Conservation (phyloP, 2,888 invertebrate genomes). For the Drosophila helvetica region DNA sequence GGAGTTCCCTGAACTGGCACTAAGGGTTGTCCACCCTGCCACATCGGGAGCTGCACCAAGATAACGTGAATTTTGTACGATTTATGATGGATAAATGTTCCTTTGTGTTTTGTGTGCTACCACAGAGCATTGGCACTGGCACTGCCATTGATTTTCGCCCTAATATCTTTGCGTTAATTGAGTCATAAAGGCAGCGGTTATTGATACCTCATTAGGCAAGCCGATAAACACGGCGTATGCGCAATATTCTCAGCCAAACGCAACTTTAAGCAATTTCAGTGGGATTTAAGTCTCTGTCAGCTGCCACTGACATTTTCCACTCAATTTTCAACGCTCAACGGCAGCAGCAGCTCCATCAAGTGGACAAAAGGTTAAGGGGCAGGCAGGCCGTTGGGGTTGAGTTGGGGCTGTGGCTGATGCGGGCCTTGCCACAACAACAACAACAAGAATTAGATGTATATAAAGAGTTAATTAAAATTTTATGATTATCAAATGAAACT, state of each 20-base stretch:
- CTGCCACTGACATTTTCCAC: constrained; percentile 39
- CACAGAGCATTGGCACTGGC: background rate
- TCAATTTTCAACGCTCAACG: constrained; percentile 30
- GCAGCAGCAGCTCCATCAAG: constrained; percentile 9
- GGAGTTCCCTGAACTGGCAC: constrained; percentile 58
- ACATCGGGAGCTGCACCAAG: constrained; percentile 11
- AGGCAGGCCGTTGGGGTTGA: constrained; percentile 14
- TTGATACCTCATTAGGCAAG: constrained; percentile 73
- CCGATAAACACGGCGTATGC: constrained; percentile 63
- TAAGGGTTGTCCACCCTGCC: constrained; percentile 34
- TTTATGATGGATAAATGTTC: constrained; percentile 37
- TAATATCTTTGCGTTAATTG: constrained; percentile 59
- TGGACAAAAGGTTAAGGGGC: constrained; percentile 27
- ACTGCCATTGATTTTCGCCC: constrained; percentile 56
- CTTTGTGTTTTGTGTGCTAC: background rate
- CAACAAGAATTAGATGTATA: constrained; percentile 3
- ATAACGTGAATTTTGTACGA: constrained; percentile 29
- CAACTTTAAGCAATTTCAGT: constrained; percentile 44
- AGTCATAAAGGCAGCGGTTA: constrained; percentile 66
- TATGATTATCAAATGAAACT: constrained; percentile 52
- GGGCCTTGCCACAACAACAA: constrained; percentile 12
- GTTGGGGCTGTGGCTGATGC: constrained; percentile 16
- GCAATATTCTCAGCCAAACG: constrained; percentile 35
- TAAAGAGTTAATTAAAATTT: constrained; percentile 57
- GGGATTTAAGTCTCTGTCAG: constrained; percentile 31